Conservation (phyloP, 1,140 invertebrate species). For the Drosophila prosaltans region DNA sequence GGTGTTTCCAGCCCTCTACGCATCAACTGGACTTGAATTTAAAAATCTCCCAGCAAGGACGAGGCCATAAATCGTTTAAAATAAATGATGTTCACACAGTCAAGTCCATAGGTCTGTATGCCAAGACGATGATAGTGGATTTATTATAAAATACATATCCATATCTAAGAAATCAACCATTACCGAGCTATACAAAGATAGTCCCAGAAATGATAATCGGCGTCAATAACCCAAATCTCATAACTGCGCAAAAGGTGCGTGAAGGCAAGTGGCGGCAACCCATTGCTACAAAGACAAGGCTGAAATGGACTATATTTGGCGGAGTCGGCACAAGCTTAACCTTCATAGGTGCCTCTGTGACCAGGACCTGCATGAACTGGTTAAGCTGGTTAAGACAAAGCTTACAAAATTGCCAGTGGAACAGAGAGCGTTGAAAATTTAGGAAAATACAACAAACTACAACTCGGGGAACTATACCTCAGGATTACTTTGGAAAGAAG, state of each 20-base stretch:
- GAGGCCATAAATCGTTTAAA: background rate
- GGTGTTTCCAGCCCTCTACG: too few relatives aligned
- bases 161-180: too few relatives aligned
- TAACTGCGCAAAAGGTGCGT: background rate
- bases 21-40: too few relatives aligned
- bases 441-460: too few relatives aligned
- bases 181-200: background rate
- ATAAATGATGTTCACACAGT: background rate
- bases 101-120: background rate
- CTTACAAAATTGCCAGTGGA: background rate
- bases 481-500: too few relatives aligned
- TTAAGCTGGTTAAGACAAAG: background rate
- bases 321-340: background rate
- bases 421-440: background rate
- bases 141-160: background rate
- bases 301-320: background rate
- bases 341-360: background rate
- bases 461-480: too few relatives aligned
- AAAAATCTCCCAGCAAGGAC: background rate
- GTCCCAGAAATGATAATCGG: background rate
- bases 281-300: too few relatives aligned
- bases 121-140: background rate
- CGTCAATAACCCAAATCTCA: background rate
- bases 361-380: background rate
- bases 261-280: background rate